Conservation (phyloP, 2,113 vertebrate species). For the Charadrius vociferus region DNA sequence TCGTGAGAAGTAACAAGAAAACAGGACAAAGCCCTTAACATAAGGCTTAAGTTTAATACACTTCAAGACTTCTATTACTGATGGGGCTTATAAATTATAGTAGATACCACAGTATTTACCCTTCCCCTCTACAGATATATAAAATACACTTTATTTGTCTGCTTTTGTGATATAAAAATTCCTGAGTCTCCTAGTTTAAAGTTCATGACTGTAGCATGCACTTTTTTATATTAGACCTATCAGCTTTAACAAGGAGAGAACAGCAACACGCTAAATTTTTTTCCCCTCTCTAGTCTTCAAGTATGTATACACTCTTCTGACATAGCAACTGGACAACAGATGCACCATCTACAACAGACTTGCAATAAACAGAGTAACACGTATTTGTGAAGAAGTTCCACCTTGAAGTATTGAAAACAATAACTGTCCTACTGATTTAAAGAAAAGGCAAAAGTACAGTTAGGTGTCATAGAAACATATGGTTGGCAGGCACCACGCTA, state of each 20-base stretch:
- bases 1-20: not conserved
- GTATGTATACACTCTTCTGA: not conserved
- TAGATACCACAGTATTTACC: not conserved
- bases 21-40: not conserved
- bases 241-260: not conserved
- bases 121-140: not conserved
- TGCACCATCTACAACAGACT: not conserved
- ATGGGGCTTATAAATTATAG: not conserved
- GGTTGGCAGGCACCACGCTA: not conserved
- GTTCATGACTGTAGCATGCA: not conserved
- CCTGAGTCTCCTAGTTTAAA: not conserved
- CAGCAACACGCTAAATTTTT: not conserved
- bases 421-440: not conserved
- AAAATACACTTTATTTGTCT: not conserved
- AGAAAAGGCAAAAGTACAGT: not conserved
- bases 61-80: not conserved
- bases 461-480: not conserved
- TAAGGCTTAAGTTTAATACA: not conserved
- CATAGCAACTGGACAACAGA: not conserved
- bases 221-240: not conserved
- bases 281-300: not conserved
- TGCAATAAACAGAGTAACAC: not conserved
- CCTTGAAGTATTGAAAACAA: not conserved
- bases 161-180: not conserved
- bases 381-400: not conserved